Conservation (phyloP, 1,140 invertebrate species). For the Drosophila orosa region DNA sequence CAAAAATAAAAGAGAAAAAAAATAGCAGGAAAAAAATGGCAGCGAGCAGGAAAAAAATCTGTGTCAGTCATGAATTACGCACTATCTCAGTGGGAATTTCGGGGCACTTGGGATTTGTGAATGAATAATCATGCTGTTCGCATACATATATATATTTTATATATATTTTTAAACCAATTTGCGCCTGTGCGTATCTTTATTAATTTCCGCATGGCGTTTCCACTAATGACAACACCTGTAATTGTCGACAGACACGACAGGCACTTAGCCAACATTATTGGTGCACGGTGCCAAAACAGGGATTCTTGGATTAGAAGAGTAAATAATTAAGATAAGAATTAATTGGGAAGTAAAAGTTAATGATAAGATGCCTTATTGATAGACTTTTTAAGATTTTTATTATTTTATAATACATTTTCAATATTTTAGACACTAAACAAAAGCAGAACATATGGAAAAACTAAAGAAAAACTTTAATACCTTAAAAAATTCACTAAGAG, state of each 20-base stretch:
- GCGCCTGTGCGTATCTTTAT: slow-evolving; percentile 32
- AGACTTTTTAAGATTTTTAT: background rate
- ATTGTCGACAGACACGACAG: slow-evolving; percentile 31
- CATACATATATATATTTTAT: background rate
- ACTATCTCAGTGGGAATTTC: slow-evolving; percentile 38
- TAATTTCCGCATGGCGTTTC: slow-evolving; percentile 23
- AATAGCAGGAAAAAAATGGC: background rate
- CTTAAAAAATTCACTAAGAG: background rate
- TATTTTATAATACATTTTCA: background rate
- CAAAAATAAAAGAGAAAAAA: slow-evolving; percentile 19
- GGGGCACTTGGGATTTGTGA: slow-evolving; percentile 31
- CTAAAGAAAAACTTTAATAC: background rate
- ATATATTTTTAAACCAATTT: slow-evolving; percentile 30
- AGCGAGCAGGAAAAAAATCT: slow-evolving; percentile 47
- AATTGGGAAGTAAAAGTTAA: background rate
- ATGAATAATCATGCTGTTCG: slow-evolving; percentile 22
- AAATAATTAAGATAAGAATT: background rate
- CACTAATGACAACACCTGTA: slow-evolving; percentile 42
- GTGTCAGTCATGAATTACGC: slow-evolving; percentile 67
- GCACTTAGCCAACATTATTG: slow-evolving; percentile 1
- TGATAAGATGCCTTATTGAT: background rate
- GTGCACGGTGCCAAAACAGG: background rate
- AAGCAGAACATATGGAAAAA: background rate
- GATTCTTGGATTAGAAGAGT: background rate
- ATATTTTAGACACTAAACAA: background rate